A percentile compares a stretch with the other conserved stretches of the same genome.
phyloP scores from a whole-genome alignment of 2,888 invertebrate species.

The Tribolium freemani region DNA sequence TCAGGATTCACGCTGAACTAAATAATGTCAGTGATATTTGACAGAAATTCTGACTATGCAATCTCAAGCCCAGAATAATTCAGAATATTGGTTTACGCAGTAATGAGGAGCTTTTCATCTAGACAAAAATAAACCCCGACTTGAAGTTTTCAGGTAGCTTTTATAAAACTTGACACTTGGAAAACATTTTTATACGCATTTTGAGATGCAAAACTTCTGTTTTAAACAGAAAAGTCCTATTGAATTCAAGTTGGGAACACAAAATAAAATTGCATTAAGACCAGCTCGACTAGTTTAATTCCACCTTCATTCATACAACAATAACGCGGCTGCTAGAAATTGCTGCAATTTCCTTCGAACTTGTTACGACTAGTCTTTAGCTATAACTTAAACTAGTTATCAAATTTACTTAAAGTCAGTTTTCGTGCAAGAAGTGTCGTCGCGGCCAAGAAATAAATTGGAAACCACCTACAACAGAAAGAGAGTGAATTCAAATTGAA shows the following conservation, averaged over 20 bases:
- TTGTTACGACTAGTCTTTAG: not conserved
- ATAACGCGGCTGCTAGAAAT: not conserved
- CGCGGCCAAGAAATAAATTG: constrained; percentile 25
- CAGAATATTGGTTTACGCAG: constrained; percentile 29
- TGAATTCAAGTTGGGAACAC: constrained; percentile 2
- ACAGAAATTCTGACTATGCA: constrained; percentile 47
- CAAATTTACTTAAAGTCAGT: constrained; percentile 14
- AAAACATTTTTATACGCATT: constrained; percentile 12
- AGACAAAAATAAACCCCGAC: not conserved
- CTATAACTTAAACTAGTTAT: constrained; percentile 12
- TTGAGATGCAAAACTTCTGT: constrained; percentile 3
- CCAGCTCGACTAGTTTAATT: constrained; percentile 3
- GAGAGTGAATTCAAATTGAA: constrained; percentile 35
- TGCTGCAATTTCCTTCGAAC: not conserved
- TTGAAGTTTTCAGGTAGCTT: not conserved
- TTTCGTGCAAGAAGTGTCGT: constrained; percentile 4
- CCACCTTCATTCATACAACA: constrained; percentile 1
- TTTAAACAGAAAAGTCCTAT: not conserved
- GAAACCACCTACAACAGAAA: constrained; percentile 27
- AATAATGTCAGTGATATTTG: constrained; percentile 49
- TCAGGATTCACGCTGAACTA: constrained; percentile 46
- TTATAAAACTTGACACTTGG: constrained; percentile 3
- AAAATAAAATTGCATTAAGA: not conserved
- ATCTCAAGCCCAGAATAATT: constrained; percentile 21
- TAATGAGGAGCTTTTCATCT: constrained; percentile 5